A percentile compares a stretch with the other conserved stretches of the same genome.
These are phyloP conservation scores for Drosophila suboccidentalis DNA, from an alignment of 2,888 invertebrate genomes.

Conservation along the genomic window DNA sequence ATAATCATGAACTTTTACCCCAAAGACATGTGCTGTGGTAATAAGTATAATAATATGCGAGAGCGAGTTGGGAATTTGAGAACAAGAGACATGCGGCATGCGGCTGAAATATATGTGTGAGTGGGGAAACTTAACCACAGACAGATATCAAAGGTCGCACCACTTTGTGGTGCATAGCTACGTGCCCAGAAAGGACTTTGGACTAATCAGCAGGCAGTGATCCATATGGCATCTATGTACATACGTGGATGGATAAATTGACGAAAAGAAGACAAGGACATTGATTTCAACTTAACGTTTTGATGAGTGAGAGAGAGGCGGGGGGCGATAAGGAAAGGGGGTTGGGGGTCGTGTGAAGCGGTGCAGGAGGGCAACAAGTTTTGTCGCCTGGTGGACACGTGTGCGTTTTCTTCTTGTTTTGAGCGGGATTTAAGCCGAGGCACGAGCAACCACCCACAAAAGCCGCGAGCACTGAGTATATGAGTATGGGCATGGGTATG, in stretches of 20 bases:
- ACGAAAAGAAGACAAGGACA: conserved; percentile 62
- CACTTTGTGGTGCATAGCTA: conserved; percentile 16
- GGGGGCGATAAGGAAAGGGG: too few relatives aligned
- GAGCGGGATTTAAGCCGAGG: conserved; percentile 63
- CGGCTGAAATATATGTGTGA: background rate
- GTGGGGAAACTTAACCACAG: conserved; percentile 19
- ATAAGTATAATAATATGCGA: background rate
- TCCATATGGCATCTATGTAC: conserved; percentile 2
- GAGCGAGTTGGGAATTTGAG: conserved; percentile 1
- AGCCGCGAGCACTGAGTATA: conserved; percentile 41
- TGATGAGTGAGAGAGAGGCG: background rate
- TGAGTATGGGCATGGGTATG: conserved; percentile 1
- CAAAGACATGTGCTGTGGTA: background rate
- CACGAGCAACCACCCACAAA: conserved; percentile 70
- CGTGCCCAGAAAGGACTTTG: conserved; percentile 25
- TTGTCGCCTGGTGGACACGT: conserved; percentile 71
- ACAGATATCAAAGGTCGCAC: conserved; percentile 27
- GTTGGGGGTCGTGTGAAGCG: conserved; percentile 37
- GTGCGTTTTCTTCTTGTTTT: conserved; percentile 63
- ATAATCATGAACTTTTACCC: background rate
- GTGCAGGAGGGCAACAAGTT: conserved; percentile 71
- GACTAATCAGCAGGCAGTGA: conserved; percentile 33
- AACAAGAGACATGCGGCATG: conserved; percentile 4
- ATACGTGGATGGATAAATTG: conserved; percentile 25
- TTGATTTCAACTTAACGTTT: conserved; percentile 51